phyloP scores from a whole-genome alignment of 2,113 vertebrate genomes.

The Chloropsis hardwickii region DNA sequence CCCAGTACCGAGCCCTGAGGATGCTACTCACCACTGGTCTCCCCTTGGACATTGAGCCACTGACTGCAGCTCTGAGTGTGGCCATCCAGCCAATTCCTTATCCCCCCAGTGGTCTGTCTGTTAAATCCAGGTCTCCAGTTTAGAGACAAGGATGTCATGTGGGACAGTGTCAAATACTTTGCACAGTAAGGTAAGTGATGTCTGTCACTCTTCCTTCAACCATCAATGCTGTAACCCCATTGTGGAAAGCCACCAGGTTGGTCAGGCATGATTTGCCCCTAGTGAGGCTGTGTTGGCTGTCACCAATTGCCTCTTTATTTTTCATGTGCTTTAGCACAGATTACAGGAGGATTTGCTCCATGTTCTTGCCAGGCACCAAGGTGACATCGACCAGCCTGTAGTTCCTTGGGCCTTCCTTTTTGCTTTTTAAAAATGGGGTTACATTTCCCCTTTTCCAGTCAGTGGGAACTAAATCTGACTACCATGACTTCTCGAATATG shows the following conservation, averaged over 20 bases:
- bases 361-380: neutral
- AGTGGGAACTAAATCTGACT: neutral
- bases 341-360: neutral
- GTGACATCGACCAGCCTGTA: neutral
- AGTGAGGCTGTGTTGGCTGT: neutral
- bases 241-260: neutral
- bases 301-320: neutral
- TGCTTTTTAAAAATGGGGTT: neutral
- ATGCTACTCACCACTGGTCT: fast-evolving
- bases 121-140: neutral
- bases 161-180: neutral
- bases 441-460: neutral
- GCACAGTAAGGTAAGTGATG: neutral
- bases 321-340: neutral
- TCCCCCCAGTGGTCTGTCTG: too few species aligned
- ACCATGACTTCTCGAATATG: neutral
- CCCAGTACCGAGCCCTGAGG: fast-evolving
- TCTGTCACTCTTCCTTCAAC: neutral
- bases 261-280: neutral
- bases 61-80: neutral
- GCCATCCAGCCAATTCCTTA: neutral
- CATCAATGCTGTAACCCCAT: neutral
- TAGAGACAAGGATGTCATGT: neutral
- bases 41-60: neutral
- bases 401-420: neutral